Base-by-base conservation (phyloP, 2,113 vertebrate genomes). In the Hiodon alosoides region DNA sequence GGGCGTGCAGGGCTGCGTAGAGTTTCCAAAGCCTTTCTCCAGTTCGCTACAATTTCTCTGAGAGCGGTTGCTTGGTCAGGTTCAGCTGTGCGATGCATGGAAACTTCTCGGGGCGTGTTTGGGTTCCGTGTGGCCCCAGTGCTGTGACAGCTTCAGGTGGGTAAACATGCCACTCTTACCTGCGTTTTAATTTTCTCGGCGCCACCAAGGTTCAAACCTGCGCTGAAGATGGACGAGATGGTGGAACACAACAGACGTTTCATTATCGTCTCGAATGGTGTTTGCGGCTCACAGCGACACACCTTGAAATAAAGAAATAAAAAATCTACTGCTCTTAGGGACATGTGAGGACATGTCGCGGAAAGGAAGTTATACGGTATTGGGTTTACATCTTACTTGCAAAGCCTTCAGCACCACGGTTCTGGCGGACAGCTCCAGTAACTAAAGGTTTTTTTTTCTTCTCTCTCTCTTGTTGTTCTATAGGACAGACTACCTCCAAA, bases 221-320 rank as follows among this genome's bases (percentile, higher is more conserved):
- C 61, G 61, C 61, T 75, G 82, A 86, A 88, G 88, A 90, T 86
- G 82, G 87, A 90, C 83, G 77, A 87, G 81, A 83, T 73, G 72
- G 80, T 79, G 73, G 77, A 74, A 74, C 78, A 85, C 80, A 79
- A 82, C 83, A 86, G 86, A 90, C 86, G 87, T 88, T 85, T 86
- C 86, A 89, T 91, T 92, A 88, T 89, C 88, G 90, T 90, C 87
- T 89, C 84, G 89, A 83, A 77, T 87, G 80, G 79, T 87, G 87
- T 90, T 90, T 88, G 86, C 86, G 85, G 89, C 84, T 84, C 79
- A 47, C 58, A 66, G 59, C 69, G 59, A 10, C 47, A 50, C 9
- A 73, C 14, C 9, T 52, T 14, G 17, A 60, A 73, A 65, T 67
- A 52, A 72, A 14, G 66, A 61, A 75, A 11, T 9, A 5, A 7